Evolutionary conservation across 2,797 vertebrate genomes (phyloP), one percentile per base, ranked within the genome.

Genomic region (Notoglanidium macrostoma): DNA sequence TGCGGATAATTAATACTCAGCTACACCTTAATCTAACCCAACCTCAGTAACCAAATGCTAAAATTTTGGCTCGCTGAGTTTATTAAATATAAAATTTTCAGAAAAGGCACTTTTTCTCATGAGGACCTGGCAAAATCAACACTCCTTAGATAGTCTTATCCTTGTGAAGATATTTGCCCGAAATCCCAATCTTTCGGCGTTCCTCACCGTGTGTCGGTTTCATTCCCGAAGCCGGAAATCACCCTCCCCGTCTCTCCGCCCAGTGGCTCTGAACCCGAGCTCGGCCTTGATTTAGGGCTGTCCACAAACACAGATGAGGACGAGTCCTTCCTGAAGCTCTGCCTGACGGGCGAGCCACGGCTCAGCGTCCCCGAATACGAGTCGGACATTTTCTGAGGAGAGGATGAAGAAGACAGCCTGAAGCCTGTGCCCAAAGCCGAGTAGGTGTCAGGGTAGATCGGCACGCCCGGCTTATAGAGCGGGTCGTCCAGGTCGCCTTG

Each of bases 241-340:
- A 95, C 95, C 80, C 94, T 92, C 73, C 92, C 91, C 0, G 91
- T 91, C 0, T 87, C 88, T 49, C 93, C 94, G n/a, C 94, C 94
- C 83, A 99, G 96, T 44, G 98, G 95, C 82, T 99, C 98, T 0
- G 98, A 95, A 19, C 97, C 89, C 86, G 90, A 95, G 73, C 96
- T 93, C 19, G 96, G 95, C 35, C 97, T 96, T 1, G 98, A 95
- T 91, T 97, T 96, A 0, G 97, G 97, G 89, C 97, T 97, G 78
- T 99, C 98, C 77, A 97, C 96, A 90, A 99, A 99, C 89, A 99
- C 98, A 0, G 98, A 99, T 19, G 95, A 95, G 23, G 98, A 98
- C 0, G 98, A 99, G 89, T 99, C 98, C 91, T 99, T 99, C 65
- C 98, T 97, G 94, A 99, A 99, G 57, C 94, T 96, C 92, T 99